These are phyloP conservation scores for Aspidiotus destructor DNA, from an alignment of 2,888 invertebrate genomes.

Conservation along the genomic window DNA sequence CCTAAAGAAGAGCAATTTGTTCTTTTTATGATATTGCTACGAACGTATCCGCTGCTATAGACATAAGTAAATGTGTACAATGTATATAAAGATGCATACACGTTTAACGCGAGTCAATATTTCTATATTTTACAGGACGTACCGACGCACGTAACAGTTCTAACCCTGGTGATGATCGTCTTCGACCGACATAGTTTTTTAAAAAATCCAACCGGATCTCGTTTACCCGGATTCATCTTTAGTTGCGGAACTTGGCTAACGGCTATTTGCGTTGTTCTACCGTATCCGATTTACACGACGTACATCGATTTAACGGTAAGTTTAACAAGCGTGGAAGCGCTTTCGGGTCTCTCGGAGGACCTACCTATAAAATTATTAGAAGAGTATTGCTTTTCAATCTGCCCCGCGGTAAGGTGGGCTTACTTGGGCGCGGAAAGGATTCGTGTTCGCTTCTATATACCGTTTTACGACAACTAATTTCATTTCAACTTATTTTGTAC, in stretches of 20 bases:
- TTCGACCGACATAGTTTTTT: slow-evolving; percentile 58
- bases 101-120: not conserved
- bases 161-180: slow-evolving; percentile 58
- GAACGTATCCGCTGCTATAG: too few relatives aligned
- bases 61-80: too few relatives aligned
- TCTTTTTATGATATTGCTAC: not conserved
- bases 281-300: slow-evolving; percentile 62
- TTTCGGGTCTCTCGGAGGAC: too few relatives aligned
- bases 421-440: too few relatives aligned
- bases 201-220: slow-evolving; percentile 53
- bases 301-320: slow-evolving; percentile 58
- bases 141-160: slow-evolving; percentile 58
- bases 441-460: too few relatives aligned
- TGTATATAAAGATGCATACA: not conserved
- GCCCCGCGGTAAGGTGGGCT: too few relatives aligned
- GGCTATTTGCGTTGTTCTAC: slow-evolving; percentile 59
- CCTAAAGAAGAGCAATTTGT: too few relatives aligned
- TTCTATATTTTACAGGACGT: slow-evolving; percentile 52
- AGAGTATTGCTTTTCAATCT: too few relatives aligned
- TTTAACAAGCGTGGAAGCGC: slow-evolving; percentile 34
- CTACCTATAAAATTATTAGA: too few relatives aligned
- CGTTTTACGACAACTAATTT: too few relatives aligned
- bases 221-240: slow-evolving; percentile 58
- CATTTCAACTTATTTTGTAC: too few relatives aligned
- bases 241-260: slow-evolving; percentile 61